Evolutionary conservation across 2,797 vertebrate genomes (phyloP).

Genomic region (Buceros bicornis): DNA sequence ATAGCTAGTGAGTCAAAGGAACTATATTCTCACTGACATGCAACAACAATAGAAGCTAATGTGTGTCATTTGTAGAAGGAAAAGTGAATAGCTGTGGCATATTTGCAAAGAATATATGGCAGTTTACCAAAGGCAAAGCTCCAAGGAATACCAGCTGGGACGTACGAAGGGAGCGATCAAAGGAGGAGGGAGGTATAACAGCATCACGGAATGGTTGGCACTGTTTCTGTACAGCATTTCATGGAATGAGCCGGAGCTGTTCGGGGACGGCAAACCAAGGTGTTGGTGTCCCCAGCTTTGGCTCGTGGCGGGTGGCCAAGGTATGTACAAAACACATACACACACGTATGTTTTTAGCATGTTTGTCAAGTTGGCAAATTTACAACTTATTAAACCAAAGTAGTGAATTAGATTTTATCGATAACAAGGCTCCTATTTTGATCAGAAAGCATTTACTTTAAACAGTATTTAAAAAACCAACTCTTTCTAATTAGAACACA

Average conservation of each 20-base stretch:
- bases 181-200: conserved; percentile 66
- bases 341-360: background rate
- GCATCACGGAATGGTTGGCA: conserved; percentile 76
- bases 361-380: background rate
- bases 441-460: background rate
- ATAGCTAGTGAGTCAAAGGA: conserved; percentile 69
- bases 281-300: conserved; percentile 11
- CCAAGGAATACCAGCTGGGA: conserved; percentile 82
- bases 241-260: conserved; percentile 36
- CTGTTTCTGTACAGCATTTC: conserved; percentile 23
- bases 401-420: background rate
- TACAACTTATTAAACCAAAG: background rate
- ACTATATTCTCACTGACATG: conserved; percentile 69
- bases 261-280: conserved; percentile 40
- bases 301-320: conserved; percentile 3
- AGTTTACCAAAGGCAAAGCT: conserved; percentile 79
- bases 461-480: background rate
- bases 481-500: background rate
- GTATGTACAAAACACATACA: background rate
- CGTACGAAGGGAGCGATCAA: conserved; percentile 73
- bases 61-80: conserved; percentile 76
- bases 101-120: conserved; percentile 79
- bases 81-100: conserved; percentile 77
- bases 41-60: conserved; percentile 79
- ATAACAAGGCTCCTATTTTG: background rate